These are phyloP conservation scores for Seira ritae DNA, from an alignment of 2,888 invertebrate species.

Conservation along the genomic window DNA sequence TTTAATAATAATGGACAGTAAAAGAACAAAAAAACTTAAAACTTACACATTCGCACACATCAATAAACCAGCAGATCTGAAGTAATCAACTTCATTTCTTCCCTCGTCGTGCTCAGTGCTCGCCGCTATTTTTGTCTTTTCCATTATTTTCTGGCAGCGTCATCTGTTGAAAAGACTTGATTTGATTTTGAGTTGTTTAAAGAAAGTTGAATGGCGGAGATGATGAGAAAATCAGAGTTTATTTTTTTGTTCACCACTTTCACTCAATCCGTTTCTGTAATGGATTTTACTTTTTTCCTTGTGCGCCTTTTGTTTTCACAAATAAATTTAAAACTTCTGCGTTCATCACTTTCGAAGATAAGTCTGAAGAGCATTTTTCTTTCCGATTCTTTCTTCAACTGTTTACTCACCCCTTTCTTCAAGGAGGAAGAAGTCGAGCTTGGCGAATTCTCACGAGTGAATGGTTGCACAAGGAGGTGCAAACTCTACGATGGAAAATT, in stretches of 20 bases:
- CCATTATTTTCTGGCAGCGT: constrained; percentile 23
- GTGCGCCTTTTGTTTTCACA: too few species aligned
- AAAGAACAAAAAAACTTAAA: constrained; percentile 36
- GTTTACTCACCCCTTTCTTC: neutral
- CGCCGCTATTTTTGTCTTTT: constrained; percentile 24
- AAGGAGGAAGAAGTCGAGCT: neutral
- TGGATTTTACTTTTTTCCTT: constrained; percentile 42
- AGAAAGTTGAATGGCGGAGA: constrained; percentile 31
- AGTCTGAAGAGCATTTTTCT: constrained; percentile 8
- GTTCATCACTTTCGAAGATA: neutral
- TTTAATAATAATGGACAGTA: constrained; percentile 51
- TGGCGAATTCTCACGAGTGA: constrained; percentile 24
- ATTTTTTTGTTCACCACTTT: constrained; percentile 28
- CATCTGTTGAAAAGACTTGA: constrained; percentile 44
- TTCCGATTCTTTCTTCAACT: constrained; percentile 22
- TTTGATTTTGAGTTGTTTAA: constrained; percentile 39
- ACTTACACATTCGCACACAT: constrained; percentile 17
- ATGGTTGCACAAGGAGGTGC: neutral
- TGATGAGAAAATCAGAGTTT: constrained; percentile 20
- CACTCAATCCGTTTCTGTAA: constrained; percentile 25
- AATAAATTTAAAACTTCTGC: too few species aligned
- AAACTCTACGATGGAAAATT: too few species aligned
- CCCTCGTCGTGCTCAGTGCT: neutral
- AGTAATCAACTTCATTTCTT: constrained; percentile 52
- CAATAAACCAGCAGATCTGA: neutral